phyloP scores from a whole-genome alignment of 1,140 invertebrate species.

The Adelges cooleyi region DNA sequence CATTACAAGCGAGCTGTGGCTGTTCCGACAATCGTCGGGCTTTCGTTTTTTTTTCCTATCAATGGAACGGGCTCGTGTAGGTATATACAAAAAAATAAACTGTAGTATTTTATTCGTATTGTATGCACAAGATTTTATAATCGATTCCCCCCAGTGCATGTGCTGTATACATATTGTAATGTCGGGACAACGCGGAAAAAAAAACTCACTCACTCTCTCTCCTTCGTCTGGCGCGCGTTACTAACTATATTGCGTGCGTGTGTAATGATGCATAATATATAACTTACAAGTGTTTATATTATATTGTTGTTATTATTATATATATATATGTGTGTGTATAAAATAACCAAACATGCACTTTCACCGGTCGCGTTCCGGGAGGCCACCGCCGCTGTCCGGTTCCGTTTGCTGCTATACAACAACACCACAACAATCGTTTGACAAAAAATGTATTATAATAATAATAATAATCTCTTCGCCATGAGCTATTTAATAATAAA shows the following conservation, averaged over 20 bases:
- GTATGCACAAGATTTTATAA: conserved; percentile 1
- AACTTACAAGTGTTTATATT: background rate
- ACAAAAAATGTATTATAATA: too few species aligned
- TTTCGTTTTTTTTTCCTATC: background rate
- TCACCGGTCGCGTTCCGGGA: conserved; percentile 10
- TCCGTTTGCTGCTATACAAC: too few species aligned
- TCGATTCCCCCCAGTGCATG: background rate
- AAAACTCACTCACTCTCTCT: background rate
- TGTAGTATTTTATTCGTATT: too few species aligned
- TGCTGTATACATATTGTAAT: background rate
- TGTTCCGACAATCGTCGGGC: too few species aligned
- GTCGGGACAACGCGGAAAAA: background rate
- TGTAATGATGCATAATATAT: too few species aligned
- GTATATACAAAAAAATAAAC: too few species aligned
- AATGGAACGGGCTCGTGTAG: background rate
- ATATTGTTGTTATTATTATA: background rate
- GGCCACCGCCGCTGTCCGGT: background rate
- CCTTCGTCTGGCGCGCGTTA: background rate
- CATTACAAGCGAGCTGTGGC: too few species aligned
- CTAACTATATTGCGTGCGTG: too few species aligned
- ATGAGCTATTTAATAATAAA: too few species aligned
- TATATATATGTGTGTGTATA: background rate
- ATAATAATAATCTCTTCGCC: too few species aligned
- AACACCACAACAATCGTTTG: too few species aligned
- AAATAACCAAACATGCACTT: background rate